Conservation (phyloP, 2,113 vertebrate genomes). For the Galeopterus variegatus region DNA sequence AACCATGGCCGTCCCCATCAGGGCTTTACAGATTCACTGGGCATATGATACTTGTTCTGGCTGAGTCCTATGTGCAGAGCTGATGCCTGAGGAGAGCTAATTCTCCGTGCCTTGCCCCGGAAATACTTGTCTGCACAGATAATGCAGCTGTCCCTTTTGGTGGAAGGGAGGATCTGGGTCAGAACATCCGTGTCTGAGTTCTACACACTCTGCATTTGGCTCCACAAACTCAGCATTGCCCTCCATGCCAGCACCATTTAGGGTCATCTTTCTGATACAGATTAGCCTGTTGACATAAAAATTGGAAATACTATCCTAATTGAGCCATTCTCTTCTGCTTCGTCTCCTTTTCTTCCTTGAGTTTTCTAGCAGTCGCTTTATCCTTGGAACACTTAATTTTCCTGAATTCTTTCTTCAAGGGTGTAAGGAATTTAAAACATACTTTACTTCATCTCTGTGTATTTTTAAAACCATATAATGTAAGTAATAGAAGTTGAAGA, state of each 20-base stretch:
- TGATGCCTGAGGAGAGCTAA: not conserved
- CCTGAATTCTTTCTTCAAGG: slow-evolving; percentile 38
- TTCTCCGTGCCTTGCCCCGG: not conserved
- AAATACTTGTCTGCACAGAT: not conserved
- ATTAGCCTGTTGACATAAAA: not conserved
- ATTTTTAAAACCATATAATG: slow-evolving; percentile 84
- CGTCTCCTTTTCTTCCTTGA: not conserved
- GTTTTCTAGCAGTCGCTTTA: not conserved
- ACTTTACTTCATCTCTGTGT: slow-evolving; percentile 75
- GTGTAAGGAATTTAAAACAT: not conserved
- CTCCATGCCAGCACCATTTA: not conserved
- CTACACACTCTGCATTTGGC: not conserved
- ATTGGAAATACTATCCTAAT: not conserved
- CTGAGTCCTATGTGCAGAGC: not conserved
- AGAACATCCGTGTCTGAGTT: not conserved
- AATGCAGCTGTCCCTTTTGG: not conserved
- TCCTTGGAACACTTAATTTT: slow-evolving; percentile 43
- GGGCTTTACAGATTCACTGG: not conserved
- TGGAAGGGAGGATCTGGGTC: not conserved
- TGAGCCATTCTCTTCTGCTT: not conserved
- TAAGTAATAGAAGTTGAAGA: slow-evolving; percentile 85
- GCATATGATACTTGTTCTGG: not conserved
- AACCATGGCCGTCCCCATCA: no score
- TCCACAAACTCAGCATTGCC: not conserved
- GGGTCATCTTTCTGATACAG: not conserved